Evolutionary conservation across 2,113 vertebrate species (phyloP).

Genomic region (Spheniscus mendiculus): DNA sequence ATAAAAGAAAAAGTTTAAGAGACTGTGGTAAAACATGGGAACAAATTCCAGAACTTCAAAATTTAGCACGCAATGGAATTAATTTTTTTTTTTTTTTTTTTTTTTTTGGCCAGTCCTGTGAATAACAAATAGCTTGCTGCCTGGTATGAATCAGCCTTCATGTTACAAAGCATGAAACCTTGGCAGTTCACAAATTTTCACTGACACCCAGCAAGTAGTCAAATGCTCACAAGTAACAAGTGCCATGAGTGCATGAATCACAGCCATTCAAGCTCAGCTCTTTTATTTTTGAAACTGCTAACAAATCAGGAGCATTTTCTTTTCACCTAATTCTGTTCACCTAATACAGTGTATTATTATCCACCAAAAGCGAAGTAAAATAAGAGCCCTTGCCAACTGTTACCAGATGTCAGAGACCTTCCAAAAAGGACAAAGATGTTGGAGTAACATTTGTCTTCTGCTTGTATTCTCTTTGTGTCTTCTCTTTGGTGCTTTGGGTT

Average conservation of each 20-base stretch:
- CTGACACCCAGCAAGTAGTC: not conserved
- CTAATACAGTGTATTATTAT: not conserved
- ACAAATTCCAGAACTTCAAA: not conserved
- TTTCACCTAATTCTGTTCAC: not conserved
- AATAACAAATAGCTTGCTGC: slow-evolving; percentile 9
- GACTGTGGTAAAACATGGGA: not conserved
- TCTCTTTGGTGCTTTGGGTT: not conserved
- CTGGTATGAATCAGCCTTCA: not conserved
- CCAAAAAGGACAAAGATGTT: not conserved
- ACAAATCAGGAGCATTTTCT: not conserved
- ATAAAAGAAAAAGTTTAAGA: not conserved
- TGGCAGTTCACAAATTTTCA: slow-evolving; percentile 21
- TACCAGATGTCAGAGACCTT: not conserved
- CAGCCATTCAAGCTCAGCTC: not conserved
- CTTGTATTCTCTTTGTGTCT: not conserved
- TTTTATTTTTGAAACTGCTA: not conserved
- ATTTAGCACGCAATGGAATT: not conserved
- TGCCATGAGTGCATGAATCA: not conserved
- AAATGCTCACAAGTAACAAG: not conserved
- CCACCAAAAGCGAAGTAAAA: not conserved
- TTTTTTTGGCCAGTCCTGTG: not conserved
- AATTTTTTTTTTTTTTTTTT: not conserved
- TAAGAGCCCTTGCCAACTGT: not conserved
- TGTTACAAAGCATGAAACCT: not conserved
- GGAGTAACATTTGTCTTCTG: not conserved